Base-by-base conservation (phyloP, 2,797 vertebrate species). In the Rhinichthys osculus region DNA sequence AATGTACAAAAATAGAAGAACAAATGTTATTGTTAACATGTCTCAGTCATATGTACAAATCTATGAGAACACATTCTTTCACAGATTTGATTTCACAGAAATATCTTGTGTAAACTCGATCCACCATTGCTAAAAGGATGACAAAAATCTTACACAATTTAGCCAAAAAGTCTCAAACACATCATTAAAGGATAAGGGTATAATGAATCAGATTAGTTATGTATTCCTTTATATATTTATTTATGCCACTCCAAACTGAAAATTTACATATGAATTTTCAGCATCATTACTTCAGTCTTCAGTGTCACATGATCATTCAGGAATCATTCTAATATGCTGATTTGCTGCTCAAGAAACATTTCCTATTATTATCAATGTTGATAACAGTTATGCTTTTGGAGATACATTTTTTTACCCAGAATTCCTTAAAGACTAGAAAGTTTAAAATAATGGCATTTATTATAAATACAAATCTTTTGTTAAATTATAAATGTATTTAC, bases 1-100 rank as follows among this genome's bases (percentile, higher is more conserved):
- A 38, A 76, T n/a, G 19, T 14, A 23, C 30, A 73, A 66, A 85
- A 62, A 57, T 14, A 38, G 17, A 86, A 81, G 90, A 92, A 74
- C 74, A 78, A 40, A 85, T 8, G 62, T 5, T 83, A 23, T 74
- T 64, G 73, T 70, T 69, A 17, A 78, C 69, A 33, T 17, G 2
- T 52, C 73, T 42, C 11, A 21, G 40, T 78, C 50, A 85, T 40
- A 78, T 73, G 62, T 38, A 50, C 27, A 69, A 33, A 76, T 69
- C 38, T 77, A 7, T 7, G 9, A 42, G 8, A 21, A 27, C 27
- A 50, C 21, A 83, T 77, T 83, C 71, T 67, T 50, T 66, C 11
- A 27, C 59, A 21, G n/a, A 62, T 72, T 72, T n/a, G 40, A n/a
- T 64, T 74, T 64, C 1, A 74, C 54, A 7, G 54, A 73, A n/a